Percentiles rank a stretch among this genome's conserved stretches.
These are phyloP conservation scores for Argyra leucocephala DNA, from an alignment of 2,888 invertebrate genomes.

Conservation along the genomic window DNA sequence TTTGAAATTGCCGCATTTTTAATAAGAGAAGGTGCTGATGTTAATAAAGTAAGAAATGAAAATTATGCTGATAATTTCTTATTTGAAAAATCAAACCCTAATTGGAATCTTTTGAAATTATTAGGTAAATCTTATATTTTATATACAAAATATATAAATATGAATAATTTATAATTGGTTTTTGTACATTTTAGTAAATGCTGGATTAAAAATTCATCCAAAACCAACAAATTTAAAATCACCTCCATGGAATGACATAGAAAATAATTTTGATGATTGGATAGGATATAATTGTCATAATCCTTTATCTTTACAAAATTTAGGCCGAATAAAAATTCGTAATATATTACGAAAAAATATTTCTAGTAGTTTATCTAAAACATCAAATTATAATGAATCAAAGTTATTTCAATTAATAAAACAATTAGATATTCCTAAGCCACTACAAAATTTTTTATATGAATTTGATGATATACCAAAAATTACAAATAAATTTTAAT, in stretches of 20 bases:
- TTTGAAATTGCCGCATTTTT: constrained; percentile 37
- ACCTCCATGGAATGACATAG: constrained; percentile 19
- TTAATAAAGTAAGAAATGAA: constrained; percentile 32
- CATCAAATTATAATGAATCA: constrained; percentile 30
- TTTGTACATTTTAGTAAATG: constrained; percentile 23
- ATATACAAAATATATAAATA: not conserved
- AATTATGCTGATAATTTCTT: constrained; percentile 34
- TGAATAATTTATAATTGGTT: not conserved
- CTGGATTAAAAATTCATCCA: constrained; percentile 30
- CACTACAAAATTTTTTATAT: constrained; percentile 33
- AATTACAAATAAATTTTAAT: constrained; percentile 22
- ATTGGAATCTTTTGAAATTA: constrained; percentile 31
- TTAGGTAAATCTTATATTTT: constrained; percentile 30
- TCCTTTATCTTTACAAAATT: constrained; percentile 34
- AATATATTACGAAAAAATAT: constrained; percentile 29
- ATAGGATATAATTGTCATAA: constrained; percentile 26
- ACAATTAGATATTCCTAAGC: constrained; percentile 33
- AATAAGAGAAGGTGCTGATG: constrained; percentile 37
- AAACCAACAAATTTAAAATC: constrained; percentile 20
- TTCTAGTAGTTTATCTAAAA: constrained; percentile 29
- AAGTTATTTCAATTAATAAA: constrained; percentile 33
- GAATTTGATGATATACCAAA: constrained; percentile 36
- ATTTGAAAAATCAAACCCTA: constrained; percentile 25
- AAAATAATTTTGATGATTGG: constrained; percentile 25
- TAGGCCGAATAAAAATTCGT: constrained; percentile 36